Evolutionary conservation across 2,888 invertebrate species (phyloP), one percentile per base, ranked within the genome.

Genomic region (Napeogenes sylphis): DNA sequence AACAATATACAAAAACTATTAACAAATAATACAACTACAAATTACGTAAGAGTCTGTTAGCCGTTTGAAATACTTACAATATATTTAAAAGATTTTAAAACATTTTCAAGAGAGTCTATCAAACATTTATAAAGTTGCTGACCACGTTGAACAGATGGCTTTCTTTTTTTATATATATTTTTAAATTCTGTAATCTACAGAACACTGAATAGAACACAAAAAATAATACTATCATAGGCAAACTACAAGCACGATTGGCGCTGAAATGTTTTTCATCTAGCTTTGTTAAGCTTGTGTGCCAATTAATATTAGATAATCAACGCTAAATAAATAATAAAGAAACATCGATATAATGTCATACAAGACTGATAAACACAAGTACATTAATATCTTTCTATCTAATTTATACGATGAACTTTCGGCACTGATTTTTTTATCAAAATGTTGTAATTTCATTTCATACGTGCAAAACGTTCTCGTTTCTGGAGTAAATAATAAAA

Each of bases 91-190:
- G 14, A 4, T 47, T n/a, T 47, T 14, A 47, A 8, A 3, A 47
- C 47, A 47, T 47, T 47, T 4, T 47, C 47, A 47, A 47, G n/a
- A 47, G 47, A 47, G n/a, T 47, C 47, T 14, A 14, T 47, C 10
- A 47, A 21, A 4, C 3, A 14, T 21, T 5, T 47, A 6, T 47
- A 47, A 47, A 47, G 47, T n/a, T 47, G 47, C 5, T 14, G 21
- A 14, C 4, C 21, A 14, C 21, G n/a, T 47, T 14, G 21, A n/a
- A 47, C 14, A 47, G 4, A 3, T 4, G 47, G n/a, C 21, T 47
- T 47, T n/a, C 47, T 5, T 21, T 47, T 6, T 47, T 21, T 4
- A 47, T 47, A 21, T 47, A 47, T 47, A 47, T n/a, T n/a, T 47
- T 47, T 47, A 47, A 21, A 8, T 1, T 4, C 14, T 47, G 4